These are phyloP conservation scores for Cephus cinctus DNA, from an alignment of 1,140 invertebrate species.

Conservation along the genomic window DNA sequence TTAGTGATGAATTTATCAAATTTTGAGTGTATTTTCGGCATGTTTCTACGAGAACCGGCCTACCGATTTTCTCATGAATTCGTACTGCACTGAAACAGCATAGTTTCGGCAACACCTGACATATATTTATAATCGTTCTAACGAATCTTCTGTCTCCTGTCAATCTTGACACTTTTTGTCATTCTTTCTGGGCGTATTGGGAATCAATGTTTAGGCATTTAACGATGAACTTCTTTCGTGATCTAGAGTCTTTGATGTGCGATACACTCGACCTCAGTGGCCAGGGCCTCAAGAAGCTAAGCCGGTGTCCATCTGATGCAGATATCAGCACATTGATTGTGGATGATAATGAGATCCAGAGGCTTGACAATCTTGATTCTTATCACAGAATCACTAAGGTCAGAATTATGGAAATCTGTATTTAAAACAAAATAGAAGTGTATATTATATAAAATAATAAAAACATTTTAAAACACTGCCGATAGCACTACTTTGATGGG, in stretches of 20 bases:
- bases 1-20: slow-evolving; percentile 30
- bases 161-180: slow-evolving; percentile 2
- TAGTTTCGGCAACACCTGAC: too few species aligned
- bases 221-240: slow-evolving; percentile 12
- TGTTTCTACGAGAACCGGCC: not conserved
- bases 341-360: slow-evolving; percentile 84
- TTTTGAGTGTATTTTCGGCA: not conserved
- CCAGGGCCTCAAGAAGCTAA: slow-evolving; percentile 72
- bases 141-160: slow-evolving; percentile 5
- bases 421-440: too few species aligned
- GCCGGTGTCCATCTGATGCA: slow-evolving; percentile 65
- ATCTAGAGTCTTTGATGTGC: slow-evolving; percentile 35
- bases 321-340: slow-evolving; percentile 73
- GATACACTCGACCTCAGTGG: slow-evolving; percentile 64
- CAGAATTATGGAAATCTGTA: too few species aligned
- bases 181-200: slow-evolving; percentile 5
- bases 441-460: too few species aligned
- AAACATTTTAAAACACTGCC: too few species aligned
- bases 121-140: too few species aligned
- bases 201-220: not conserved
- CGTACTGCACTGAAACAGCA: too few species aligned
- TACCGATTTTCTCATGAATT: too few species aligned
- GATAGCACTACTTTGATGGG: too few species aligned
- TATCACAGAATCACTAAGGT: slow-evolving; percentile 81
- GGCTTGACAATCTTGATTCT: slow-evolving; percentile 83